Evolutionary conservation across 2,888 invertebrate species (phyloP), one percentile per base, ranked within the genome.

Genomic region (Omphaloscelis lunosa): DNA sequence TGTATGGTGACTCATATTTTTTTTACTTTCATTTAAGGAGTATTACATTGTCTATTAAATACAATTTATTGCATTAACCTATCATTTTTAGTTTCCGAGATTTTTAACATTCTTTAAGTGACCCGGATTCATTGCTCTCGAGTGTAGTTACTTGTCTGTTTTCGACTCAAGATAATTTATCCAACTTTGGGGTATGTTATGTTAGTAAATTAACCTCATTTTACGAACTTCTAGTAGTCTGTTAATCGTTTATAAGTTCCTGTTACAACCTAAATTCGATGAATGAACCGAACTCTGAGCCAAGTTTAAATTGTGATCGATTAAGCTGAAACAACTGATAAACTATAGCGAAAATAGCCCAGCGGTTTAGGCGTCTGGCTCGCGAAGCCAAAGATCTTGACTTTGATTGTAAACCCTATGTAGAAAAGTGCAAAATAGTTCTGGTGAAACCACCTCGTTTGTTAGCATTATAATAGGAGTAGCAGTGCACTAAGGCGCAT

Each of bases 291-390:
- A 62, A 66, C 29, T 72, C 62, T 20, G 58, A 70, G 72, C 59
- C 66, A 87, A 75, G 59, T 80, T 72, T 77, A 74, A 80, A 84
- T 81, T 80, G 66, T 81, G 69, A 80, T 82, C 75, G 85, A 82
- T 84, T 84, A 82, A 82, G 53, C 68, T 56, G 76, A 69, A 84
- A 61, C 68, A n/a, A 80, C 41, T 69, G 63, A 80, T 74, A 74
- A 80, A 74, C 80, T 72, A 23, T n/a, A 80, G 48, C 59, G 72
- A 83, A 80, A 80, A 84, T 84, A 80, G 59, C 71, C 39, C 29
- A 53, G 41, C 4, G 56, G 48, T 11, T 53, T 68, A 78, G 34
- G 45, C 56, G 56, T 72, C 73, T 78, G 65, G 71, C 84, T 70
- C 66, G 59, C 56, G 27, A 79, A 41, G 79, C 48, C 59, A 84